Base-by-base conservation (phyloP, 92 coral and sea anemone species). In the Siderastrea radians region DNA sequence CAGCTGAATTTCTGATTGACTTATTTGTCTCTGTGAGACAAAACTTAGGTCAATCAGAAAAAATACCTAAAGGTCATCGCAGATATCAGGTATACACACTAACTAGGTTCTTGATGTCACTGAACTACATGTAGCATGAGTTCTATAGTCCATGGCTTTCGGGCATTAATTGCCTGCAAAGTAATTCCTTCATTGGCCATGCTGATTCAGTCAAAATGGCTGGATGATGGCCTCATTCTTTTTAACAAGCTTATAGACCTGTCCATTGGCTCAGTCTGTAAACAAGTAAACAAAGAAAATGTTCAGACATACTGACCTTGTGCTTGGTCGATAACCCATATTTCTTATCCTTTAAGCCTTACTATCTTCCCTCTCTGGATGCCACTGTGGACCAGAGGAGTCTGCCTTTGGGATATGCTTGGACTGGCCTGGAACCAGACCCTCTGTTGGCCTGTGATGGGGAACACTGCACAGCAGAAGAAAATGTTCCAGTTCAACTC, bases 371-470 rank as follows among this genome's bases (percentile, higher is more conserved):
- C 61, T 73, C 77, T 49, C 74, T 70, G 49, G 91, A 77, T 48
- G 88, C 86, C 7, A 82, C 86, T 19, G 89, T 87, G 57, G 94
- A 87, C 51, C 94, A 87, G 58, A n/a, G 91, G 52, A 65, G 88
- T 49, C 57, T 91, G 57, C 91, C 94, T 16, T 77, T 91, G 46
- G 88, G 93, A 10, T 90, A 72, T 74, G 64, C 80, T 6, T 90
- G 87, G 92, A 47, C 38, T 1, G 78, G 67, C 0, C 75, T 44
- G 17, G 71, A 44, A 53, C 93, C 93, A 55, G 81, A 80, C 45
- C 93, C 70, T 8, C 26, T 26, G n/a, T 72, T 48, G 62, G 66
- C 43, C 14, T 91, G 94, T 69, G 79, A 87, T 69, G 50, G 45
- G 15, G 45, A 38, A 13, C 70, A 49, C 7, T 87, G 88, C 38